These are phyloP conservation scores for Conus canariensis DNA, from an alignment of 2,888 invertebrate species.

Conservation along the genomic window DNA sequence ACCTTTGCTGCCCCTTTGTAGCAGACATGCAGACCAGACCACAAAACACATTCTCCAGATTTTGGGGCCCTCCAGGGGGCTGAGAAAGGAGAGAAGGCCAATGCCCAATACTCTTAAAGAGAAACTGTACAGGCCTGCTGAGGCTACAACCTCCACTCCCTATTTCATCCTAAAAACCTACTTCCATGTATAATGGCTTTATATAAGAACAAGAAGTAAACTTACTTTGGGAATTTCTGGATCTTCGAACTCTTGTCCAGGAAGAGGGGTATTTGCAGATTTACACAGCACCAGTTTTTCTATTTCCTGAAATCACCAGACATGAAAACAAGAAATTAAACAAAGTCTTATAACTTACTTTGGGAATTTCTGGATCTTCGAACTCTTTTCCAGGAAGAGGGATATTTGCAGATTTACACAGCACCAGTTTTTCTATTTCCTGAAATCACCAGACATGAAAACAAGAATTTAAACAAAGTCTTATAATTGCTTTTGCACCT, in stretches of 20 bases:
- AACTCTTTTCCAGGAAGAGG: conserved; percentile 48
- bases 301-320: conserved; percentile 81
- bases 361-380: conserved; percentile 65
- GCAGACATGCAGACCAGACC: too few species aligned
- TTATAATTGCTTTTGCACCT: not conserved
- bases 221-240: conserved; percentile 79
- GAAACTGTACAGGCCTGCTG: too few species aligned
- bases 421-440: conserved; percentile 89
- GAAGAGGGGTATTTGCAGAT: conserved; percentile 59
- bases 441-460: conserved; percentile 55
- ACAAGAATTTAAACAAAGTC: not conserved
- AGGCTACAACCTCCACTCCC: too few species aligned
- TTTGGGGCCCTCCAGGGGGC: too few species aligned
- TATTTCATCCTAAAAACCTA: too few species aligned
- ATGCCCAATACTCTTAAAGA: too few species aligned
- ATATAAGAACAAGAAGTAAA: conserved; percentile 31
- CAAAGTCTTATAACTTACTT: conserved; percentile 78
- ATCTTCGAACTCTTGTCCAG: conserved; percentile 61
- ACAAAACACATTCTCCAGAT: too few species aligned
- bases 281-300: conserved; percentile 87
- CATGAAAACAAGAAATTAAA: conserved; percentile 34
- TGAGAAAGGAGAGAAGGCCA: too few species aligned
- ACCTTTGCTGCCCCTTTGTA: too few species aligned
- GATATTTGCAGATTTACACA: conserved; percentile 79
- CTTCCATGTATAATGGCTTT: too few species aligned